phyloP scores from a whole-genome alignment of 2,797 vertebrate genomes.

The Gobionotothen gibberifrons region DNA sequence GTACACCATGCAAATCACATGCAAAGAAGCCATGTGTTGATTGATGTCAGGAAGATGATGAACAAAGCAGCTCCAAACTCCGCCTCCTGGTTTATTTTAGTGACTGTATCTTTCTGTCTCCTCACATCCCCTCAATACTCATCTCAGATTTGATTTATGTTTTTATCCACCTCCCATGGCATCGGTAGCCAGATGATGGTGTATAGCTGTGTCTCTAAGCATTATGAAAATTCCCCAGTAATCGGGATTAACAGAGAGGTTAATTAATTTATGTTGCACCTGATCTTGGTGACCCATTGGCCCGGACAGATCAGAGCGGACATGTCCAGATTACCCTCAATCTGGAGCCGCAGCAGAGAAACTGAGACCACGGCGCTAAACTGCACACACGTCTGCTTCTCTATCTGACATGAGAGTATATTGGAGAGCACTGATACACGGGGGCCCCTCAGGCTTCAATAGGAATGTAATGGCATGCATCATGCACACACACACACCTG shows the following conservation, averaged over 20 bases:
- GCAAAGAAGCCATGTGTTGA: conserved; percentile 43
- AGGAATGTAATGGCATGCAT: conserved; percentile 52
- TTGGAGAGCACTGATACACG: conserved; percentile 23
- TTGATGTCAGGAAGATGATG: conserved; percentile 1
- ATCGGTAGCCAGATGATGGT: not conserved
- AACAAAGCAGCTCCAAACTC: conserved; percentile 34
- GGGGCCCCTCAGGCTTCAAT: conserved; percentile 34
- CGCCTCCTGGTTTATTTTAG: not conserved
- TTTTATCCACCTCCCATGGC: not conserved
- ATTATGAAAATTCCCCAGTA: conserved; percentile 52
- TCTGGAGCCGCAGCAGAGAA: conserved; percentile 29
- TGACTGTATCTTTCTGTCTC: not conserved
- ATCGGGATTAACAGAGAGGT: conserved; percentile 60
- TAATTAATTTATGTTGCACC: conserved; percentile 68
- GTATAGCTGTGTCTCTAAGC: conserved; percentile 14
- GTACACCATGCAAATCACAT: conserved; percentile 50
- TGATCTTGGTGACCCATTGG: conserved; percentile 53
- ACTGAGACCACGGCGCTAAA: conserved; percentile 1
- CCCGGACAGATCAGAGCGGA: conserved; percentile 37
- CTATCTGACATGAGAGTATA: conserved; percentile 27
- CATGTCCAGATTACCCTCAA: conserved; percentile 62
- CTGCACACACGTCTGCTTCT: not conserved
- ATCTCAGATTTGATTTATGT: not conserved
- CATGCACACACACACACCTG: conserved; percentile 37
- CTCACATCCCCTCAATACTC: not conserved